Base-by-base conservation (phyloP, 2,113 vertebrate genomes). In the Proteles cristata region DNA sequence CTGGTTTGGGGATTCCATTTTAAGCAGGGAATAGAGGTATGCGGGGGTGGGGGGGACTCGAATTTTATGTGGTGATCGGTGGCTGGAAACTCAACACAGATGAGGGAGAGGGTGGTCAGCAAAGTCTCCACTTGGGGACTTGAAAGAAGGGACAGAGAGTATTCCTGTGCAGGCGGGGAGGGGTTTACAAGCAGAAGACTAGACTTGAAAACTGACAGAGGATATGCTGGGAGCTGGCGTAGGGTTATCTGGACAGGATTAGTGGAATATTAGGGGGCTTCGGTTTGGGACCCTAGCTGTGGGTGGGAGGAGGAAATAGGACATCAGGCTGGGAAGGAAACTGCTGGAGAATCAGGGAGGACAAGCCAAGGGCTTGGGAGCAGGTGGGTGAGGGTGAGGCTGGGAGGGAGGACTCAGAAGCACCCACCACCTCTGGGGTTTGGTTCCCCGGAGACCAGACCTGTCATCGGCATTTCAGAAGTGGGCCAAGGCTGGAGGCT, bases 401-500 rank as follows among this genome's bases (percentile, higher is more conserved):
- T 39, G 39, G 39, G 39, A 39, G 39, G 31, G 7, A 53, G 66
- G 50, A 16, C 61, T 65, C 23, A 21, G 66, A 11, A 31, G 33
- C 1, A 19, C 35, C 50, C 12, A 9, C 23, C 50, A 39, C 21
- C 21, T 1, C 1, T 2, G 2, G 23, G 15, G 25, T 43, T 48
- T 48, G 50, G 48, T 69, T 45, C 7, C 39, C 4, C 2, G 19
- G 61, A 66, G 45, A 26, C 26, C 48, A 45, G 58, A 9, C 8
- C 6, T 11, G 2, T 16, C 74, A 25, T 81, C 11, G 21, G 11
- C 31, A 16, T 9, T 9, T 21, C 10, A 33, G 39, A 25, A n/a
- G 26, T 16, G 2, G 23, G 28, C 8, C 4, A 1, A 43, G 28
- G 45, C 0, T 11, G 7, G 15, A 45, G 43, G 71, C 19, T 5